phyloP scores from a whole-genome alignment of 1,140 invertebrate species.

The Euglossa dilemma region DNA sequence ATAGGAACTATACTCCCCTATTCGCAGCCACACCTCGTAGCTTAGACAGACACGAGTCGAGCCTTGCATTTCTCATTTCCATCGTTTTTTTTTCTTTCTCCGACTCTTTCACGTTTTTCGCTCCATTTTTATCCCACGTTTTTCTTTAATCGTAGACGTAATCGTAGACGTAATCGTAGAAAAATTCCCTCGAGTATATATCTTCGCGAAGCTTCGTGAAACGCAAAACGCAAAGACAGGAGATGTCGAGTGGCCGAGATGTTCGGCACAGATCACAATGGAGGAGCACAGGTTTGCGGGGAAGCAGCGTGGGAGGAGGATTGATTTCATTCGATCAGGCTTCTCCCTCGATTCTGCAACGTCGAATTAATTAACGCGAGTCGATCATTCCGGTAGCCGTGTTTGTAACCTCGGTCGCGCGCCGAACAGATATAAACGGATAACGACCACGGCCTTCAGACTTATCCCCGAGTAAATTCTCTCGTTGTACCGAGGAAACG shows the following conservation, averaged over 20 bases:
- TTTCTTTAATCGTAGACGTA: too few species aligned
- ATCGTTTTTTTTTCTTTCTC: background rate
- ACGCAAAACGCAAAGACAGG: background rate
- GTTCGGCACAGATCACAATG: background rate
- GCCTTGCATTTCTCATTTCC: background rate
- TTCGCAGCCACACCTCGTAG: background rate
- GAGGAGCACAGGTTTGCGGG: background rate
- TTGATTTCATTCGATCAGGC: conserved; percentile 7
- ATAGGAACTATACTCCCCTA: too few species aligned
- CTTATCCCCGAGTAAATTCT: background rate
- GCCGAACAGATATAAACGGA: conserved; percentile 8
- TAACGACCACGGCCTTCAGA: conserved; percentile 9
- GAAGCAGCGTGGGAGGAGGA: background rate
- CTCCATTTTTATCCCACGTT: background rate
- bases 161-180: too few species aligned
- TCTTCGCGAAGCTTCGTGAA: background rate
- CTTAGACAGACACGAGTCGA: background rate
- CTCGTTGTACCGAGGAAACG: background rate
- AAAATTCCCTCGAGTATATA: background rate
- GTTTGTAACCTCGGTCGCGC: background rate
- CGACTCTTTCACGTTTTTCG: background rate
- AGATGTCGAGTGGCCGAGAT: background rate
- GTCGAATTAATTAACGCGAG: conserved; percentile 8
- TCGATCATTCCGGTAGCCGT: conserved; percentile 2
- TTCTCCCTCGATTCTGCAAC: conserved; percentile 1